Evolutionary conservation across 2,113 vertebrate species (phyloP), one percentile per base, ranked within the genome.

Genomic region (Uria lomvia): DNA sequence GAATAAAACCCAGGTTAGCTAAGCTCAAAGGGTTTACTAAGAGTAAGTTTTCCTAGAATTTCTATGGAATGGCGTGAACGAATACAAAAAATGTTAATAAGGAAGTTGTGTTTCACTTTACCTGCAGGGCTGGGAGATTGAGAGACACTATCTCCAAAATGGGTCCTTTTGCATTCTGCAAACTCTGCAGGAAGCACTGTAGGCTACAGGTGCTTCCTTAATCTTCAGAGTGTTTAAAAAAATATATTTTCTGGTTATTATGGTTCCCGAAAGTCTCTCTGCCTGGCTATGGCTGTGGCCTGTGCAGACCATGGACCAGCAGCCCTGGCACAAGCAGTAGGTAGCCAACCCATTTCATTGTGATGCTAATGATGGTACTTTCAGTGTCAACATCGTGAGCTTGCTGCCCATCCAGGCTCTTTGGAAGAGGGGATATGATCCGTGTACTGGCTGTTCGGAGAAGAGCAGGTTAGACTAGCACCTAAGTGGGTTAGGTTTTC

Each of bases 321-420:
- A 17, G 8, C 38, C 65, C 80, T 30, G 49, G 55, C 13, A 10
- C 10, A 16, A 23, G 50, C 18, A 14, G 30, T 17, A 11, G 32
- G 21, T 52, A 11, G 53, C 40, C 36, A 22, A 6, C 11, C 15
- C 0, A 0, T 40, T 55, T 26, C 5, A 18, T 70, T 50, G 24
- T 8, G 32, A 7, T 74, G 36, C 9, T 29, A 4, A 16, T 38
- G 49, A 13, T 34, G 19, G 5, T 32, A 5, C 22, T 40, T 52
- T 7, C 40, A 29, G 20, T 26, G 72, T 36, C 50, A 19, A 1
- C 27, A 32, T 3, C 1, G 2, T 50, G 68, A 62, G 19, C 47
- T 70, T 43, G 14, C 36, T 86, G 55, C 24, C 38, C 36, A 10
- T 19, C 53, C 29, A 5, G 8, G 45, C 34, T 60, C 49, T 60